Evolutionary conservation across 2,113 vertebrate genomes (phyloP).

Genomic region (Apaloderma vittatum): DNA sequence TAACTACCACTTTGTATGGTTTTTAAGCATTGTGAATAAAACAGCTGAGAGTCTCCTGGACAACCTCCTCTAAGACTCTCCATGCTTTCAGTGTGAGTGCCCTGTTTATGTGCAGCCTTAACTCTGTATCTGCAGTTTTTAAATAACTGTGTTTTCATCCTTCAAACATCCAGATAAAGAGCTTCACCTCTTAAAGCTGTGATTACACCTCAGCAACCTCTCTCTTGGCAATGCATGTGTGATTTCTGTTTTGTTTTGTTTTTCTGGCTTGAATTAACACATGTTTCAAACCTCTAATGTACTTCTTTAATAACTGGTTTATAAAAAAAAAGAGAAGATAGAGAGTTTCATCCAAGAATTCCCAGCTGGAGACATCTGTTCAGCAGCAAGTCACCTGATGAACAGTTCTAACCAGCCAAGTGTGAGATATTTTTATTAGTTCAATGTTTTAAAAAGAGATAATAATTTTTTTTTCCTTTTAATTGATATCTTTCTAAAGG

Average conservation of each 20-base stretch:
- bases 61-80: background rate
- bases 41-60: background rate
- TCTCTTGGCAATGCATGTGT: background rate
- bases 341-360: slow-evolving; percentile 51
- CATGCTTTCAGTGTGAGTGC: background rate
- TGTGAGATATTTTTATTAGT: slow-evolving; percentile 79
- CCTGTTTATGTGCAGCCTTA: slow-evolving; percentile 20
- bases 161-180: slow-evolving; percentile 15
- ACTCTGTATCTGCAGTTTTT: background rate
- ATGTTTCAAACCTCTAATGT: slow-evolving; percentile 11
- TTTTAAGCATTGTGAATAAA: background rate
- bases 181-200: slow-evolving; percentile 30
- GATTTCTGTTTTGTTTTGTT: slow-evolving; percentile 49
- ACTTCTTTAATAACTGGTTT: slow-evolving; percentile 53
- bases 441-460: slow-evolving; percentile 77
- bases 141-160: slow-evolving; percentile 8
- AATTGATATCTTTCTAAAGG: background rate
- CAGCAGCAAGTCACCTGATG: slow-evolving; percentile 71
- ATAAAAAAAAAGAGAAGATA: slow-evolving; percentile 18
- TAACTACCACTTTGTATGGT: background rate
- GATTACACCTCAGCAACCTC: slow-evolving; percentile 35
- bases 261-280: slow-evolving; percentile 50
- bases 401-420: slow-evolving; percentile 75
- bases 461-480: background rate
- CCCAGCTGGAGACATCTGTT: slow-evolving; percentile 75